Conservation (phyloP, 2,888 invertebrate genomes). For the Drosophila monieri region DNA sequence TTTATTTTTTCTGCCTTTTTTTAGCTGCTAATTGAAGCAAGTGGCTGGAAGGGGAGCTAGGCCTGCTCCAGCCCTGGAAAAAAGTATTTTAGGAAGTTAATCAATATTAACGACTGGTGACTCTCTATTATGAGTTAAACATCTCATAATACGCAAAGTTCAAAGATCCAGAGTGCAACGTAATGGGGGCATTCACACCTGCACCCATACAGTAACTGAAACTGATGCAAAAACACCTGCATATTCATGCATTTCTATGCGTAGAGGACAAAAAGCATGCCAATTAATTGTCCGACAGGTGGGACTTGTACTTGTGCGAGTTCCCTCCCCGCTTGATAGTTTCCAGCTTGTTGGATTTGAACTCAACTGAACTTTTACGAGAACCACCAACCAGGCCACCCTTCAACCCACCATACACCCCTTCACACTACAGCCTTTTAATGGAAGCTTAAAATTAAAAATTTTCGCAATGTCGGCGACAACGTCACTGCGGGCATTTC, state of each 20-base stretch:
- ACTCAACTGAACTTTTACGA: conserved; percentile 73
- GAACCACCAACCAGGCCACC: conserved; percentile 43
- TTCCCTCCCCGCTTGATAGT: conserved; percentile 59
- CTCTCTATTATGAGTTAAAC: background rate
- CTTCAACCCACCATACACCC: conserved; percentile 4
- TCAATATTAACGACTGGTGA: background rate
- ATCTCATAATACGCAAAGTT: background rate
- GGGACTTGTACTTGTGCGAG: conserved; percentile 46
- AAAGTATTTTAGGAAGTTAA: background rate
- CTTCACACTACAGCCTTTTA: too few species aligned
- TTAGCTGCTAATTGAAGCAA: conserved; percentile 54
- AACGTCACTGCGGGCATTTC: conserved; percentile 62
- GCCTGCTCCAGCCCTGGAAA: too few species aligned
- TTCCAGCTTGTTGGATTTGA: conserved; percentile 76
- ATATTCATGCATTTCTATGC: conserved; percentile 23
- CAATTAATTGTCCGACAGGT: conserved; percentile 71
- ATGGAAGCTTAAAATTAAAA: conserved; percentile 69
- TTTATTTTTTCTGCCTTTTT: conserved; percentile 15
- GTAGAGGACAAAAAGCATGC: conserved; percentile 34
- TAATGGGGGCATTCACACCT: conserved; percentile 29
- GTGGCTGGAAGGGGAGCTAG: background rate
- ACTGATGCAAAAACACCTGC: conserved; percentile 17
- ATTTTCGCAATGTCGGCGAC: conserved; percentile 50
- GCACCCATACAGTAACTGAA: background rate
- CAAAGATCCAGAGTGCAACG: conserved; percentile 6